Evolutionary conservation across 23 tunicate genomes (phyloP).

Genomic region (Ascidia mentula): DNA sequence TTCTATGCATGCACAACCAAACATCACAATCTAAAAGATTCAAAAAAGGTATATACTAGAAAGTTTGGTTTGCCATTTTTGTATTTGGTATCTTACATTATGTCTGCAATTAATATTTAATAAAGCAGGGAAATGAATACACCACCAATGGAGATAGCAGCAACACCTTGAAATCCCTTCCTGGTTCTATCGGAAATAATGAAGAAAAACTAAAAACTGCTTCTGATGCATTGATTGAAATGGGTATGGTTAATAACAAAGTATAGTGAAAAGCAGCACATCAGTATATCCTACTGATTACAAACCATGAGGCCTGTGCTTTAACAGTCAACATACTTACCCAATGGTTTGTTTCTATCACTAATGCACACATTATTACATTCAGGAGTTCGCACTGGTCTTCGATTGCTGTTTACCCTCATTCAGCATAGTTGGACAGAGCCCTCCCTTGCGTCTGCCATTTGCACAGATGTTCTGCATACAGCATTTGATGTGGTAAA

Average conservation of each 20-base stretch:
- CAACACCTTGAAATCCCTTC: not conserved
- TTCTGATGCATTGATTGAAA: constrained; percentile 74
- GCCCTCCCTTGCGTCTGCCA: constrained; percentile 72
- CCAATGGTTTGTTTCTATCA: too few relatives aligned
- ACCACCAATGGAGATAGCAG: not conserved
- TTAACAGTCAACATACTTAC: too few relatives aligned
- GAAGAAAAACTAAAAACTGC: constrained; percentile 30
- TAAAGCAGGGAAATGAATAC: not conserved
- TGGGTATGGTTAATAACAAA: constrained; percentile 49
- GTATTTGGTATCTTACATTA: not conserved
- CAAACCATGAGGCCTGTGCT: too few relatives aligned
- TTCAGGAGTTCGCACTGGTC: constrained; percentile 85
- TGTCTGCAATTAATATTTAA: not conserved
- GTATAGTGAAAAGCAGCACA: too few relatives aligned
- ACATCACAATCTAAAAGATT: constrained; percentile 37
- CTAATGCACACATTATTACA: too few relatives aligned
- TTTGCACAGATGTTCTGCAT: constrained; percentile 75
- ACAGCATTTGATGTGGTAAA: constrained; percentile 74
- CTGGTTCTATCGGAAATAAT: not conserved
- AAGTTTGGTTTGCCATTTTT: not conserved
- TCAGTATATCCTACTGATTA: too few relatives aligned
- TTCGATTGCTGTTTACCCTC: constrained; percentile 74
- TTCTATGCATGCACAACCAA: constrained; percentile 78
- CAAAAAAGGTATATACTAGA: not conserved
- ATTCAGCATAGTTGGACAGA: constrained; percentile 77